Percentiles rank a stretch among this genome's conserved stretches.
phyloP scores from a whole-genome alignment of 2,888 invertebrate genomes.

The Ochropleura leucogaster region DNA sequence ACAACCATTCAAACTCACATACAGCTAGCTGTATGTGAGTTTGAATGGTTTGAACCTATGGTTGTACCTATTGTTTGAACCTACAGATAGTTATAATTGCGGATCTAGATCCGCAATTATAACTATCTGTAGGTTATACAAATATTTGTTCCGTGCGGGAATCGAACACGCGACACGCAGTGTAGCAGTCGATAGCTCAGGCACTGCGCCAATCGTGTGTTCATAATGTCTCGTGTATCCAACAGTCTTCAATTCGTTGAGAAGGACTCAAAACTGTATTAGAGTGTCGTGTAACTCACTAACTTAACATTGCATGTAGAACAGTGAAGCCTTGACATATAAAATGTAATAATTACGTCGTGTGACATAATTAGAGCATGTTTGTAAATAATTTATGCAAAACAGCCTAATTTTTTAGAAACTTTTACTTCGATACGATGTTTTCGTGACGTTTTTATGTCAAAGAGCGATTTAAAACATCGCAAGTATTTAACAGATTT shows the following conservation, averaged over 20 bases:
- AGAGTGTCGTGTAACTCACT: neutral
- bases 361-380: conserved; percentile 22
- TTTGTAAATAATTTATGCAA: conserved; percentile 7
- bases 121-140: no score
- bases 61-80: no score
- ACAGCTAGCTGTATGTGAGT: no score
- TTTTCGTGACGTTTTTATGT: neutral
- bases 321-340: conserved; percentile 36
- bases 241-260: neutral
- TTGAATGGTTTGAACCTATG: no score
- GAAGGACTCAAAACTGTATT: neutral
- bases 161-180: no score
- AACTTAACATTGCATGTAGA: conserved; percentile 8
- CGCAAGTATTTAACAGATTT: neutral
- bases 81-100: no score
- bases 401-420: neutral
- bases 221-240: neutral
- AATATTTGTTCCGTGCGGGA: no score
- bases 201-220: no score
- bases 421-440: neutral
- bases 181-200: no score
- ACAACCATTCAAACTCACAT: no score
- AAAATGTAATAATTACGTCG: conserved; percentile 12
- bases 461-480: neutral
- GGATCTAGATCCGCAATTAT: no score